Percentiles rank a stretch among this genome's conserved stretches.
phyloP scores from a whole-genome alignment of 1,140 invertebrate species.

The Sinella curviseta region DNA sequence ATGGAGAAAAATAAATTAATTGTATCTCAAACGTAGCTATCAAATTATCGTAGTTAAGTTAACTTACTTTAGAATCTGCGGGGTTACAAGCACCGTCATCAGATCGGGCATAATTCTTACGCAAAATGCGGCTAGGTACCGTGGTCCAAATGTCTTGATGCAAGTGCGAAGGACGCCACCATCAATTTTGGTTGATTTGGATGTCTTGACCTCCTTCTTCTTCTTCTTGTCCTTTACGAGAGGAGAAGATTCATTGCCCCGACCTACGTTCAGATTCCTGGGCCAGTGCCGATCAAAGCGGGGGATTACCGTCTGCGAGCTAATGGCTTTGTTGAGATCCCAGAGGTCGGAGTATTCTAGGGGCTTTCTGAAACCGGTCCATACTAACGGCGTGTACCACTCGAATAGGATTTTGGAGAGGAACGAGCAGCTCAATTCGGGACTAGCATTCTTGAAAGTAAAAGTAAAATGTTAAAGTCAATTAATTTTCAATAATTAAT shows the following conservation, averaged over 20 bases:
- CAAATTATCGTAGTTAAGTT: no score
- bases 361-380: conserved; percentile 78
- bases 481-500: neutral
- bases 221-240: neutral
- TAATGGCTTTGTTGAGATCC: conserved; percentile 79
- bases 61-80: conserved; percentile 56
- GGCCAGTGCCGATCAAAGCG: conserved; percentile 82
- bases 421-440: conserved; percentile 81
- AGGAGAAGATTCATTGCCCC: no score
- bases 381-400: conserved; percentile 85
- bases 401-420: conserved; percentile 81
- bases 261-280: conserved; percentile 52
- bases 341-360: conserved; percentile 81
- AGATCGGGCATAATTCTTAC: conserved; percentile 57
- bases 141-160: neutral
- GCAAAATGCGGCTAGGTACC: neutral
- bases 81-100: conserved; percentile 62
- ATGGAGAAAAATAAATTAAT: no score
- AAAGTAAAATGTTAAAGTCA: conserved; percentile 36
- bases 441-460: conserved; percentile 72
- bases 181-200: neutral
- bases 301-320: conserved; percentile 74
- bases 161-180: neutral
- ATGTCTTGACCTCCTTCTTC: neutral
- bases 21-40: no score